phyloP scores from a whole-genome alignment of 2,113 vertebrate genomes.

The Scomber scombrus region DNA sequence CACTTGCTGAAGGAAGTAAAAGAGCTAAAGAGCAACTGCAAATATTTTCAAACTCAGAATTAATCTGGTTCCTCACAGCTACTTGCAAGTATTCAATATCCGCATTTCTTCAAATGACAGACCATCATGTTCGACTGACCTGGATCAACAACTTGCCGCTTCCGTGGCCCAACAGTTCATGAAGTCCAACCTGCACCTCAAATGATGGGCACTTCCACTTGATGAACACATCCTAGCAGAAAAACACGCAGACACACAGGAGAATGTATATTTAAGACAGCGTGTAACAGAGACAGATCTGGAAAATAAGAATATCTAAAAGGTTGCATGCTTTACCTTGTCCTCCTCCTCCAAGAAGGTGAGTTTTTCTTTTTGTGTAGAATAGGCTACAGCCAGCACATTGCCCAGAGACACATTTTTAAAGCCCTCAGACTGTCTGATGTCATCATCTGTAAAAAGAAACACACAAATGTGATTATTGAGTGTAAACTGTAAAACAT shows the following conservation, averaged over 20 bases:
- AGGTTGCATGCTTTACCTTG: constrained; percentile 82
- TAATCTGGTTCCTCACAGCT: too few relatives aligned
- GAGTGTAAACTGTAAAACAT: neutral
- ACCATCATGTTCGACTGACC: constrained; percentile 76
- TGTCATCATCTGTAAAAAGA: constrained; percentile 88
- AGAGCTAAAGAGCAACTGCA: neutral
- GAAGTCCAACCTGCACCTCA: constrained; percentile 94
- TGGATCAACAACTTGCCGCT: constrained; percentile 93
- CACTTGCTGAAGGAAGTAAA: neutral
- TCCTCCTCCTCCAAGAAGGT: constrained; percentile 91
- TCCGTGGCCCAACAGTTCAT: constrained; percentile 92
- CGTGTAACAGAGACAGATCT: neutral
- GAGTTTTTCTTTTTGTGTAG: constrained; percentile 90
- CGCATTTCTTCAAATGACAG: neutral
- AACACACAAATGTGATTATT: neutral
- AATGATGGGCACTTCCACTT: constrained; percentile 92
- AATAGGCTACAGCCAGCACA: constrained; percentile 89
- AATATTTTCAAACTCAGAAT: neutral
- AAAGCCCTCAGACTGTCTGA: constrained; percentile 92
- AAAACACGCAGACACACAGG: neutral
- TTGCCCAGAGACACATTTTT: constrained; percentile 94
- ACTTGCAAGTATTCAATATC: neutral
- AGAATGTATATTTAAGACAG: neutral
- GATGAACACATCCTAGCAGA: constrained; percentile 88
- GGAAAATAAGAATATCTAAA: neutral